phyloP scores from a whole-genome alignment of 2,888 invertebrate species.

The Apotomis turbidana region DNA sequence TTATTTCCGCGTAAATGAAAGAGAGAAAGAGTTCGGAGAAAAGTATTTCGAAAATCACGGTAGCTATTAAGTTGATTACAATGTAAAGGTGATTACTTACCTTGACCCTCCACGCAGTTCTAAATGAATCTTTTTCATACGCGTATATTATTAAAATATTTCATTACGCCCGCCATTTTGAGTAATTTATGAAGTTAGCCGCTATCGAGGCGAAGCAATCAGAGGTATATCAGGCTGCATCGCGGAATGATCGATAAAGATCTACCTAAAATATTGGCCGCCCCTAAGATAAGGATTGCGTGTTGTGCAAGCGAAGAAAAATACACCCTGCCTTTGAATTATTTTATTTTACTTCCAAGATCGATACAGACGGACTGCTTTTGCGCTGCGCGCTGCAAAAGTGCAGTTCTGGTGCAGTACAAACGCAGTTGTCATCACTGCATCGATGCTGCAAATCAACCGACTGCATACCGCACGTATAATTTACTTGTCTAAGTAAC shows the following conservation, averaged over 20 bases:
- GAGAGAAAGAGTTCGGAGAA: not conserved
- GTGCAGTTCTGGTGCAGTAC: too few relatives aligned
- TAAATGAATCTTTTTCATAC: constrained; percentile 38
- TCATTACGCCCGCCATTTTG: constrained; percentile 38
- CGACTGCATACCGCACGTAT: too few relatives aligned
- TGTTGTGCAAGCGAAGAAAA: constrained; percentile 41
- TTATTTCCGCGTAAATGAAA: not conserved
- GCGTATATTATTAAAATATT: constrained; percentile 40
- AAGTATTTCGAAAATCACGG: not conserved
- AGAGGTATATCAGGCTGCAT: constrained; percentile 58
- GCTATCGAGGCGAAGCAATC: constrained; percentile 47
- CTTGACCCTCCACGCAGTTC: constrained; percentile 32
- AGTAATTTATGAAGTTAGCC: constrained; percentile 38
- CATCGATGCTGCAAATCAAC: too few relatives aligned
- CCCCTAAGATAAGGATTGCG: constrained; percentile 49
- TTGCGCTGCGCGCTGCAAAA: too few relatives aligned
- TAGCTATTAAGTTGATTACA: constrained; percentile 1
- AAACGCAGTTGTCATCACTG: too few relatives aligned
- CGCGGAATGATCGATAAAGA: constrained; percentile 59
- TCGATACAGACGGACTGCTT: too few relatives aligned
- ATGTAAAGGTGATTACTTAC: constrained; percentile 18
- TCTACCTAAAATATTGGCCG: constrained; percentile 60
- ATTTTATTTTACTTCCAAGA: too few relatives aligned
- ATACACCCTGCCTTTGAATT: not conserved
- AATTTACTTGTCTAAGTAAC: too few relatives aligned